Evolutionary conservation across 1,140 invertebrate species (phyloP), one percentile per base, ranked within the genome.

Genomic region (Mercenaria mercenaria): DNA sequence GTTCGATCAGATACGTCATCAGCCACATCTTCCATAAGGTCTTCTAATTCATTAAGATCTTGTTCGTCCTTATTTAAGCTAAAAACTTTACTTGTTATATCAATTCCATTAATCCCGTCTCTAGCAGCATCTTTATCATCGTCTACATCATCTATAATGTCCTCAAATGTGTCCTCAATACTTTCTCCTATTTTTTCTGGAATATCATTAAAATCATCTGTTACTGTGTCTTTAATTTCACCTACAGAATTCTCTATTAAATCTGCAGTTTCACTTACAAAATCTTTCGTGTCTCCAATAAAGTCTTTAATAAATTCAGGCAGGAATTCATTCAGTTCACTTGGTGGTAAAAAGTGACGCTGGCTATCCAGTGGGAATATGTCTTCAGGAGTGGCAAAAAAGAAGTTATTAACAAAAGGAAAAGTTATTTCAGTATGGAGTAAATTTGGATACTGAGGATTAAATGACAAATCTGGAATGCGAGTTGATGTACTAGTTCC

Each of bases 311-410:
- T 72, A 20, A 72, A 72, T 10, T 72, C 67, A 39, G 76, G 47
- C 6, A 79, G 15, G 1, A 59, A 52, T 0, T 52, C 76, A 15
- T 56, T 50, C 18, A 52, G 1, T 32, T 41, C 18, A 1, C 20
- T 13, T 23, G 76, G 76, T 18, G 43, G 43, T 15, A 79, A 3
- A 23, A 79, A 79, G 37, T 79, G 29, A 3, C 47, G 13, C 20
- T 52, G 20, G 23, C 43, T 52, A 29, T 79, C 47, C n/a, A 79
- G 47, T 32, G 76, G 76, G 8, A 56, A 20, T 1, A 37, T 13
- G 26, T 79, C 76, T 56, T 79, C 76, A 20, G 76, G 76, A 37
- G 76, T 8, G n/a, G 76, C 50, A 37, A 79, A 79, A 56, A 79
- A 79, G 76, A 79, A 79, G 23, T 79, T 79, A 56, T 79, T 79